These are phyloP conservation scores for Gastrophysa polygoni DNA, from an alignment of 2,888 invertebrate genomes.

Conservation along the genomic window DNA sequence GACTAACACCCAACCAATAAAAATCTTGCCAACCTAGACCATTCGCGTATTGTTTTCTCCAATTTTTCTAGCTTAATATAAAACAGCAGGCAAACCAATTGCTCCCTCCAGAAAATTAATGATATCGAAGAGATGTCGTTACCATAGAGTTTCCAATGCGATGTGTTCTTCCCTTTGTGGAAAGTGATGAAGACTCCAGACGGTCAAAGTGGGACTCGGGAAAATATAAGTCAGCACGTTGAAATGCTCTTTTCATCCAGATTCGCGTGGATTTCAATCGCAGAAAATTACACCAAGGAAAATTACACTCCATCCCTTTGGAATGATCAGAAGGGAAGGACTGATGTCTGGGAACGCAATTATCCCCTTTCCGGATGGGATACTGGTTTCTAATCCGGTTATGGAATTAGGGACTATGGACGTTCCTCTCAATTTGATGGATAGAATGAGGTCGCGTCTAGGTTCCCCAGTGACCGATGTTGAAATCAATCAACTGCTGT, in stretches of 20 bases:
- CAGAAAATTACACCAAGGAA: neutral
- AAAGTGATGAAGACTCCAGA: neutral
- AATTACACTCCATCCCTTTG: neutral
- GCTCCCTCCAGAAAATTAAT: too few relatives aligned
- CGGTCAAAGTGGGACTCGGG: neutral
- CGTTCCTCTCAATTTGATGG: neutral
- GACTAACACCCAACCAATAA: too few relatives aligned
- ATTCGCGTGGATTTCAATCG: neutral
- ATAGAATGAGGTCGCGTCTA: neutral
- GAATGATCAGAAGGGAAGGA: neutral
- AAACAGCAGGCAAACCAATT: too few relatives aligned
- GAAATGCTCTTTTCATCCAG: neutral
- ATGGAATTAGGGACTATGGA: neutral
- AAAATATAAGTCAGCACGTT: neutral
- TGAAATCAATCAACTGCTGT: too few relatives aligned
- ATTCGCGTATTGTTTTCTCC: too few relatives aligned
- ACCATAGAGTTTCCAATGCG: too few relatives aligned
- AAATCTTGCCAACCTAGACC: too few relatives aligned
- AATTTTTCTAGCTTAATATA: too few relatives aligned
- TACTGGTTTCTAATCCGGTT: neutral
- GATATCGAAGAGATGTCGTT: too few relatives aligned
- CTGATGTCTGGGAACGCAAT: neutral
- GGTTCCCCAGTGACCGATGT: neutral
- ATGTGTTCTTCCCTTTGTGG: too few relatives aligned
- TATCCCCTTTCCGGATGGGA: neutral